Evolutionary conservation across 2,113 vertebrate species (phyloP).

Genomic region (Callithrix jacchus): DNA sequence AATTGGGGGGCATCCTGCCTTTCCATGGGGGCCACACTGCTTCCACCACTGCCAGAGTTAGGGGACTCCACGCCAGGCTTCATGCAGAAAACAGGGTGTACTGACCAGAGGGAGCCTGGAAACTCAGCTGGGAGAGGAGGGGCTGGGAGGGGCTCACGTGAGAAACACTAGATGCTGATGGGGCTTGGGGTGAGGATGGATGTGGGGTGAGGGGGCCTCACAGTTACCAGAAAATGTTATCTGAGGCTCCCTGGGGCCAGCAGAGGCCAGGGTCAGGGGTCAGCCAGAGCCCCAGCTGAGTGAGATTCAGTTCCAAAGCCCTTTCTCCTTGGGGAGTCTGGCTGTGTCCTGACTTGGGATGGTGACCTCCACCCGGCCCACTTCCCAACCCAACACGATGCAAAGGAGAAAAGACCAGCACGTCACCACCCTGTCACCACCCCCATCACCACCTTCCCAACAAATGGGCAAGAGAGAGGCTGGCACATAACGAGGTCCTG

Average conservation of each 20-base stretch:
- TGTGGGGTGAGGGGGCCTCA: background rate
- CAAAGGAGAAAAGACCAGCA: background rate
- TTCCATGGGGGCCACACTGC: background rate
- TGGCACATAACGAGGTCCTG: rapidly evolving
- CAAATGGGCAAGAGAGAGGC: rapidly evolving
- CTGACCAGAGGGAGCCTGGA: rapidly evolving
- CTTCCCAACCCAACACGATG: background rate
- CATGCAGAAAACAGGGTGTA: background rate
- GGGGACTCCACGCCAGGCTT: too few relatives aligned
- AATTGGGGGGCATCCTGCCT: background rate
- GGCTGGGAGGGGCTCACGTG: rapidly evolving
- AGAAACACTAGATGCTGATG: background rate
- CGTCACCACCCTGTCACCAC: too few relatives aligned
- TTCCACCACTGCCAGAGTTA: background rate
- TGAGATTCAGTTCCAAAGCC: background rate
- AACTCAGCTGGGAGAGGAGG: background rate
- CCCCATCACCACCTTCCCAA: rapidly evolving
- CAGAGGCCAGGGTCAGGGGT: background rate
- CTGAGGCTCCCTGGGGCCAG: background rate
- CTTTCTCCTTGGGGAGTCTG: background rate
- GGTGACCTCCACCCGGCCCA: background rate
- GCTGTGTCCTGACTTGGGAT: background rate
- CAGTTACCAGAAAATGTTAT: background rate
- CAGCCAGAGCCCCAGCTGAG: rapidly evolving
- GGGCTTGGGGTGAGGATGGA: background rate